Base-by-base conservation (phyloP, 2,797 vertebrate species). In the Apodemus agrarius region DNA sequence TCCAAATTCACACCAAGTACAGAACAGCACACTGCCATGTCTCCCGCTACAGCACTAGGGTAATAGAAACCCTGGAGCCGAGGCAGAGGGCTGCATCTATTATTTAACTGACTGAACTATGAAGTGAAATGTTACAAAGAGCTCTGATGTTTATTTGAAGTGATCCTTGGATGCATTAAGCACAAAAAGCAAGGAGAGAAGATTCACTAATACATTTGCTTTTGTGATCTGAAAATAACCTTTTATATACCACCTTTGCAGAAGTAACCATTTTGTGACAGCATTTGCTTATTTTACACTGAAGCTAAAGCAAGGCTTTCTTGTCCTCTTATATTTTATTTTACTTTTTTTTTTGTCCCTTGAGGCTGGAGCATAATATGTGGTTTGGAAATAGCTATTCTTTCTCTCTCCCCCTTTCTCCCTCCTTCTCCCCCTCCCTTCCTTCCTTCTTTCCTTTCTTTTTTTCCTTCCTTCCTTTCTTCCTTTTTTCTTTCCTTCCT, bases 101-200 rank as follows among this genome's bases (percentile, higher is more conserved):
- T 34, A 49, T 52, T 21, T 52, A 65, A 46, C 31, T 80, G 49
- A 7, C 29, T 84, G 69, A 82, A 24, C 11, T 21, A n/a, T 6
- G 13, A 92, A 67, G 52, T 59, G 76, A 79, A 89, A 54, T 69
- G 54, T n/a, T 34, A 63, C 78, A 85, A 96, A 84, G 10, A 72
- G 29, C 54, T 49, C 40, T 61, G 49, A 69, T 65, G 52, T 7
- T 76, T 59, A 65, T 84, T 46, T 88, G 76, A 74, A 79, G n/a
- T 63, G 69, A 81, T 24, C 63, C 43, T 34, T 17, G n/a, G 74
- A 69, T 26, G 65, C 13, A 54, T 40, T 52, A 84, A 80, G 22
- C 1, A 82, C 37, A 79, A 31, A 78, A 80, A 31, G 19, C 9
- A 12, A 92, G 16, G 21, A 22, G 6, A 89, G 31, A 46, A 3